phyloP scores from a whole-genome alignment of 2,888 invertebrate genomes.

The Tetragnatha montana region DNA sequence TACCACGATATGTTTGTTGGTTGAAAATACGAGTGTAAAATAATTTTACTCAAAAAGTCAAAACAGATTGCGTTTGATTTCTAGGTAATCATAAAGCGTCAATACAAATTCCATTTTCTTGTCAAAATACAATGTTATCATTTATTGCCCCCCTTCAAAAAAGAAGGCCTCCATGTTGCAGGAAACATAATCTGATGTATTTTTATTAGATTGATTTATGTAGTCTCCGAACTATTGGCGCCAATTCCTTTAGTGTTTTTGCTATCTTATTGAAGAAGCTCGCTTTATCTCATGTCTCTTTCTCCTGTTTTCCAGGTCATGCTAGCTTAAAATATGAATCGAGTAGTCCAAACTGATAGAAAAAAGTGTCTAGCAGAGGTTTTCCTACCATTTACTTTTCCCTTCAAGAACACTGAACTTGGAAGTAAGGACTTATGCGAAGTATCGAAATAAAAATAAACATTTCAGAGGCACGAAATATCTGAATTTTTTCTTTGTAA shows the following conservation, averaged over 20 bases:
- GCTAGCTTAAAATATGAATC: constrained; percentile 38
- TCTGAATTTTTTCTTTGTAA: neutral
- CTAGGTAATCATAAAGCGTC: neutral
- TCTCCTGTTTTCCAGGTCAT: constrained; percentile 31
- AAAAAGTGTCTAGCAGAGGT: neutral
- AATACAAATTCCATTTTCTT: constrained; percentile 6
- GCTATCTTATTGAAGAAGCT: constrained; percentile 4
- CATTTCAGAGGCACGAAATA: neutral
- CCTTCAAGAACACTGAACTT: neutral
- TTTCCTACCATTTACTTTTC: constrained; percentile 9
- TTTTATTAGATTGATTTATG: constrained; percentile 42
- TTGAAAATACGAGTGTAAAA: too few relatives aligned
- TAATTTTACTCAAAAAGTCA: too few relatives aligned
- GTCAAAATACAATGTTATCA: constrained; percentile 22
- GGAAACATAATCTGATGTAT: constrained; percentile 30
- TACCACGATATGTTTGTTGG: too few relatives aligned
- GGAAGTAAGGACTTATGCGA: neutral
- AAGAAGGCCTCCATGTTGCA: neutral
- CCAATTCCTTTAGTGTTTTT: constrained; percentile 26
- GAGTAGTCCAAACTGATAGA: constrained; percentile 10
- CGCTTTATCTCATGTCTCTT: neutral
- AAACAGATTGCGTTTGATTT: too few relatives aligned
- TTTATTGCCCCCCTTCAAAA: neutral
- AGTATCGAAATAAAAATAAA: neutral
- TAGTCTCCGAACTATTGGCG: constrained; percentile 22